These are phyloP conservation scores for Rhinolophus sinicus DNA, from an alignment of 2,113 vertebrate genomes.

Conservation along the genomic window DNA sequence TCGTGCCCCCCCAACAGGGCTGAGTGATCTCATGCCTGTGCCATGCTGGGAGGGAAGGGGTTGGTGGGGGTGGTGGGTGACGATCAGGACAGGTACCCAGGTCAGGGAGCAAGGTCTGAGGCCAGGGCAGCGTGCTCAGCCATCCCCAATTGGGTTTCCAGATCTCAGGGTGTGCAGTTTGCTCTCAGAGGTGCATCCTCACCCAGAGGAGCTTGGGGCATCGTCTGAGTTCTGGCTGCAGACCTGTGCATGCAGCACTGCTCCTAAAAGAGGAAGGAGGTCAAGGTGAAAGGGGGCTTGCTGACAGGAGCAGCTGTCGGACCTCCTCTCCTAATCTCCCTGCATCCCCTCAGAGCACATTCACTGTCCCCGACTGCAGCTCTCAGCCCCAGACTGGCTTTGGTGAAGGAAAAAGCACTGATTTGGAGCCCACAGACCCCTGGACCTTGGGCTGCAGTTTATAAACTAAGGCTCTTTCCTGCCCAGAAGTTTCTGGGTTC, in stretches of 20 bases:
- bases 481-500: constrained; percentile 30
- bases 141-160: too few relatives aligned
- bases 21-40: neutral
- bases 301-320: fast-evolving
- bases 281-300: neutral
- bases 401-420: neutral
- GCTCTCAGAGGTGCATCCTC: fast-evolving
- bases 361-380: neutral
- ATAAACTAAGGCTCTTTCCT: neutral
- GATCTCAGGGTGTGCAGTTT: neutral
- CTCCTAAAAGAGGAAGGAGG: neutral
- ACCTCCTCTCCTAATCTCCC: neutral
- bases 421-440: neutral
- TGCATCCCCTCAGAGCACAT: neutral
- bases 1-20: neutral
- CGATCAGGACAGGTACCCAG: neutral
- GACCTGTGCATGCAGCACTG: neutral
- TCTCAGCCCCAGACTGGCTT: neutral
- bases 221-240: neutral
- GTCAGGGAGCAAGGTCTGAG: too few relatives aligned
- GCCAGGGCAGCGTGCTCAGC: neutral
- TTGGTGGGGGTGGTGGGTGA: neutral
- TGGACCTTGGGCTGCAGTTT: neutral
- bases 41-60: neutral
- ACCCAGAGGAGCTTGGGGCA: neutral